These are phyloP conservation scores for Melieria picta DNA, from an alignment of 2,888 invertebrate genomes.

Conservation along the genomic window DNA sequence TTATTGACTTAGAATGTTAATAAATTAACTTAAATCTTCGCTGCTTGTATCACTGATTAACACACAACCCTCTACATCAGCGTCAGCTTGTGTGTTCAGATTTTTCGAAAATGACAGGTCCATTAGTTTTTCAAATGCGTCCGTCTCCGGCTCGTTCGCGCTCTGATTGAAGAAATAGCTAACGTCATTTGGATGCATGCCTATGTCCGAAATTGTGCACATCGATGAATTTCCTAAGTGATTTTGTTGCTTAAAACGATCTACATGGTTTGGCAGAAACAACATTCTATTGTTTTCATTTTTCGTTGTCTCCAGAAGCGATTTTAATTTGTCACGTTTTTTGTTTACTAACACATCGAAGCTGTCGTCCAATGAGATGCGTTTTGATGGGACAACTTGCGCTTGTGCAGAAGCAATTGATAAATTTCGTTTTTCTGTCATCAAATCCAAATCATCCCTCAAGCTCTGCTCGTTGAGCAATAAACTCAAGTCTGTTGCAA, in stretches of 20 bases:
- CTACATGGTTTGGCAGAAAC: slow-evolving; percentile 42
- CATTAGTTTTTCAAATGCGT: slow-evolving; percentile 73
- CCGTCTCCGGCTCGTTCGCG: slow-evolving; percentile 70
- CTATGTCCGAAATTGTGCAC: slow-evolving; percentile 9
- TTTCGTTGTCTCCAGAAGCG: slow-evolving; percentile 14
- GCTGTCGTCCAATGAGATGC: slow-evolving; percentile 56
- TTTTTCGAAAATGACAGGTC: slow-evolving; percentile 58
- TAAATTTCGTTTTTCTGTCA: slow-evolving; percentile 48
- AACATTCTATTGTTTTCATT: slow-evolving; percentile 14
- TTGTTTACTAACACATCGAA: slow-evolving; percentile 54
- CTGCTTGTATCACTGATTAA: slow-evolving; percentile 36
- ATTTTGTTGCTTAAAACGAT: slow-evolving; percentile 50
- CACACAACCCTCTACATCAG: slow-evolving; percentile 23
- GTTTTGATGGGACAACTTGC: slow-evolving; percentile 42
- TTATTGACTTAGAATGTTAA: background rate
- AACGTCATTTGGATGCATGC: slow-evolving; percentile 43
- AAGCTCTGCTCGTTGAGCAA: slow-evolving; percentile 39
- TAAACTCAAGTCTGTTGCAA: slow-evolving; percentile 46
- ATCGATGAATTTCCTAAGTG: background rate
- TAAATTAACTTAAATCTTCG: slow-evolving; percentile 5
- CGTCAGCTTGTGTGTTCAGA: background rate
- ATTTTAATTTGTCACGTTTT: slow-evolving; percentile 17
- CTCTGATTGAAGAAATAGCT: slow-evolving; percentile 69
- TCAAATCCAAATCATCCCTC: slow-evolving; percentile 52
- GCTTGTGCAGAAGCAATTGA: slow-evolving; percentile 44